Conservation (phyloP, 2,888 invertebrate genomes). For the Cheilosia variabilis region DNA sequence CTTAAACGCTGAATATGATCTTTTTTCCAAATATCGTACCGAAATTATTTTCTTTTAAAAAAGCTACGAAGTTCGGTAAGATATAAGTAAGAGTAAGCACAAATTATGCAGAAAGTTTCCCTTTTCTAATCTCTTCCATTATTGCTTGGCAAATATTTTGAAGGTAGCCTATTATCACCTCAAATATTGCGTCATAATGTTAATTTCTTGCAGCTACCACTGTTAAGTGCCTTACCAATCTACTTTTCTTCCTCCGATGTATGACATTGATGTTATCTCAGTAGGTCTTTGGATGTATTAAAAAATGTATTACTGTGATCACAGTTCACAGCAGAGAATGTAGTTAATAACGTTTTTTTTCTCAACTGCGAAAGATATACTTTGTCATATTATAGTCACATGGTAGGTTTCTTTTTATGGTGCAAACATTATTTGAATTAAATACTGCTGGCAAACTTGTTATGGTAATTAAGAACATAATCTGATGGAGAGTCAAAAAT, state of each 20-base stretch:
- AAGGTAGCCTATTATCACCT: too few species aligned
- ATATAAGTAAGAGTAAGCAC: too few species aligned
- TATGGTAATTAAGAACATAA: conserved; percentile 38
- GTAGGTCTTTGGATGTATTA: conserved; percentile 13
- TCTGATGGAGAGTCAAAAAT: conserved; percentile 7
- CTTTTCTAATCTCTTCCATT: too few species aligned
- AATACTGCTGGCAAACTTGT: conserved; percentile 31
- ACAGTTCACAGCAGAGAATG: conserved; percentile 8
- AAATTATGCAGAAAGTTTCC: too few species aligned
- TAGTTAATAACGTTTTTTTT: not conserved
- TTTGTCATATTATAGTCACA: conserved; percentile 15
- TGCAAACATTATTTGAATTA: conserved; percentile 6
- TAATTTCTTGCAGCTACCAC: too few species aligned
- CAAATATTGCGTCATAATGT: too few species aligned
- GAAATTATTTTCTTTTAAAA: too few species aligned
- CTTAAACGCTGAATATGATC: too few species aligned
- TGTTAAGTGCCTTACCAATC: too few species aligned
- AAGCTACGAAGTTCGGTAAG: too few species aligned
- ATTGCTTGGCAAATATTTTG: too few species aligned
- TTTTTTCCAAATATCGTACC: too few species aligned
- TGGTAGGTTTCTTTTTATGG: conserved; percentile 46
- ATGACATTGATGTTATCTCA: conserved; percentile 6
- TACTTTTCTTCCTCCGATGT: not conserved
- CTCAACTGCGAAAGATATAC: not conserved
- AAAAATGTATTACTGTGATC: not conserved